Base-by-base conservation (phyloP, 2,888 invertebrate species). In the Tyria jacobaeae region DNA sequence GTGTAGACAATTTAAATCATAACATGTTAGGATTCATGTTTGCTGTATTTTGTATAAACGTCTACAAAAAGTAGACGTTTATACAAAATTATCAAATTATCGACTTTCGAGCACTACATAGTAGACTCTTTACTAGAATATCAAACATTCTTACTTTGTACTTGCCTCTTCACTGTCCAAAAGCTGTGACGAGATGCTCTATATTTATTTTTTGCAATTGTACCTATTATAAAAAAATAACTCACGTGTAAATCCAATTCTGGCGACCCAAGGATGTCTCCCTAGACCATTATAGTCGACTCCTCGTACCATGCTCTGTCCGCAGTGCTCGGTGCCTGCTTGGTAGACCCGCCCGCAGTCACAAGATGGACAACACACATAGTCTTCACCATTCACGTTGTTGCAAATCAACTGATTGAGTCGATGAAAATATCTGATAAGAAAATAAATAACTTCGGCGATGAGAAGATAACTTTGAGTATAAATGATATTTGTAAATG, bases 171-270 rank as follows among this genome's bases (percentile, higher is more conserved):
- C 27, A 31, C 7, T 41, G 7, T 41, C 3, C 6, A 34, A 10
- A 3, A 34, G 10, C 10, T 2, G 10, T 34, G 10, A 5, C 34
- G 6, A 34, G 6, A 34, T 34, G 34, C 10, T 34, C 10, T 34
- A 34, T 1, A 41, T 3, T 17, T 7, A 7, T 41, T 3, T 1
- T n/a, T n/a, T n/a, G n/a, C n/a, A n/a, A n/a, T n/a, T n/a, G n/a
- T n/a, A n/a, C n/a, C n/a, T 21, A 35, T 17, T 2, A 9, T 10
- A 34, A 17, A 7, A 15, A 50, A 27, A 2, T 9, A 15, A 88
- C 95, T 94, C 87, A 97, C 97, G 95, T 79, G 95, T 95, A 78
- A 97, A 97, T 37, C 97, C 97, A 67, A 97, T 94, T 76, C 97
- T 94, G 0, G 95, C 97, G 0, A 96, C 95, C 95, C 97, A 97